Evolutionary conservation across 2,888 invertebrate genomes (phyloP).

Genomic region (Zonitis immaculata): DNA sequence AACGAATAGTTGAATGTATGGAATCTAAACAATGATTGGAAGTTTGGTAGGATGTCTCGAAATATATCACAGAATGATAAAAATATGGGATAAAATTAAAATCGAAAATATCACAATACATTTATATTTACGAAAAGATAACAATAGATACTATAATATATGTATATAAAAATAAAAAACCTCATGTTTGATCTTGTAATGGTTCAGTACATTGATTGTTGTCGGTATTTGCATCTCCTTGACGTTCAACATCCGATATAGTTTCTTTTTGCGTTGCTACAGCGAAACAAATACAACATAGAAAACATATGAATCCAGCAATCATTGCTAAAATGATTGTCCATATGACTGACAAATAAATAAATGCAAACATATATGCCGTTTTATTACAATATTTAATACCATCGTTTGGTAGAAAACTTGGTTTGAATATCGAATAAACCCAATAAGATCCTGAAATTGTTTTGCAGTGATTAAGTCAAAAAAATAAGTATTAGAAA

Average conservation of each 20-base stretch:
- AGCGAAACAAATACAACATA: constrained; percentile 26
- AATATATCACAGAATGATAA: too few species aligned
- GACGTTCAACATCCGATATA: neutral
- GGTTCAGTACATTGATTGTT: neutral
- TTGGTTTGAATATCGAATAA: constrained; percentile 31
- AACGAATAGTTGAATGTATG: too few species aligned
- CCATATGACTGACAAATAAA: constrained; percentile 29
- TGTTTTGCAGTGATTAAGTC: neutral
- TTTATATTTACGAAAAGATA: too few species aligned
- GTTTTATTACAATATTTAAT: constrained; percentile 36
- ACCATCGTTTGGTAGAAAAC: constrained; percentile 24
- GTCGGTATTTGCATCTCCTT: too few species aligned
- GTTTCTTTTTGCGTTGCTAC: neutral
- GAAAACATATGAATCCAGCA: constrained; percentile 29
- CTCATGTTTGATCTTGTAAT: constrained; percentile 7
- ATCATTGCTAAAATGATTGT: constrained; percentile 21
- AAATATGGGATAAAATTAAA: too few species aligned
- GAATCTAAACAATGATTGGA: too few species aligned
- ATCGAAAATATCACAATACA: too few species aligned
- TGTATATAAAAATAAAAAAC: too few species aligned
- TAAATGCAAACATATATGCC: constrained; percentile 36
- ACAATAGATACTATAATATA: neutral
- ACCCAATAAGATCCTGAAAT: constrained; percentile 27
- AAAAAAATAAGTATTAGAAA: too few species aligned
- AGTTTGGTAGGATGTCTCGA: too few species aligned